Base-by-base conservation (phyloP, 2,113 vertebrate genomes). In the Sceloporus undulatus region DNA sequence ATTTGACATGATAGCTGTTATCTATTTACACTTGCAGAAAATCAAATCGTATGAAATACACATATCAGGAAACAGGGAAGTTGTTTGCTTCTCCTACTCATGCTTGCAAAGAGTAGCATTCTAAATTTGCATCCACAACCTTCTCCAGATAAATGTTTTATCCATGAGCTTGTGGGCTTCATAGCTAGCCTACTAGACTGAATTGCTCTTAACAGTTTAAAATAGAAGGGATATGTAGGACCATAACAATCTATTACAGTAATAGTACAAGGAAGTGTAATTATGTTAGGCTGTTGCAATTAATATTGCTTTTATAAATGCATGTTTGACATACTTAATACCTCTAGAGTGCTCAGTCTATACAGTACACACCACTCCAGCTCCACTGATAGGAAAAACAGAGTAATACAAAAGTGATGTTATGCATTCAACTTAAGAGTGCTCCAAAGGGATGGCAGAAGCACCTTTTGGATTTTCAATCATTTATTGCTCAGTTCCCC, bases 81-180 rank as follows among this genome's bases (percentile, higher is more conserved):
- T 25, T 23, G 19, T 19, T 19, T 23, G 21, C 75, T 77, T 14
- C 25, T 27, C 77, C 27, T 48, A 48, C 48, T 6, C 5, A 48
- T 48, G 7, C 48, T 48, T 48, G 48, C 48, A 48, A 48, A 48
- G 18, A 34, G 9, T 70, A 75, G 38, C 13, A 75, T 40, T 40
- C 14, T 75, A 75, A 16, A 75, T 75, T 75, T 75, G 38, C 73
- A 38, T 38, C 34, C 14, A 19, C 27, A 54, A 29, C 5, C 74
- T 85, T 66, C 84, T 42, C 66, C 77, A 54, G 34, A 82, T 5
- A 48, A 48, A 19, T 4, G 56, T 48, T 93, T 79, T 88, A 52
- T 25, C 38, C 38, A 34, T 40, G 70, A 73, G n/a, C 70, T n/a
- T 23, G 23, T 48, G 10, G 48, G 9, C 21, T 77, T 77, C 23